Percentiles rank a stretch among this genome's conserved stretches.
Conservation (phyloP, 2,113 vertebrate species). For the Grantiella picta region DNA sequence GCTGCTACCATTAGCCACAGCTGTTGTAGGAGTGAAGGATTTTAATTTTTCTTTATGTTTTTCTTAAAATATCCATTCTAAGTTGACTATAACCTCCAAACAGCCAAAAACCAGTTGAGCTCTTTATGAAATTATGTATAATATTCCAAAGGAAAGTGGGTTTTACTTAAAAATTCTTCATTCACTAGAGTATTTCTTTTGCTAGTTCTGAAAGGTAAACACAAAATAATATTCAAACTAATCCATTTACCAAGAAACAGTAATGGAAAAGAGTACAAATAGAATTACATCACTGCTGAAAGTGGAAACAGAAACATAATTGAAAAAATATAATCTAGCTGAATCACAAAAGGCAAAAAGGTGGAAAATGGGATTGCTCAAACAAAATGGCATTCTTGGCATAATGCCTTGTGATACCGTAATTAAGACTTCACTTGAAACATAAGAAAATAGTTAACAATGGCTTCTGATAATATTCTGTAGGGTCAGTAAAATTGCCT, state of each 20-base stretch:
- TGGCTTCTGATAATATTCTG: background rate
- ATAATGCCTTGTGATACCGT: background rate
- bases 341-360: background rate
- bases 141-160: background rate
- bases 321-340: background rate
- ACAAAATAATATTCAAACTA: background rate
- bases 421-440: background rate
- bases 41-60: background rate
- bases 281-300: background rate
- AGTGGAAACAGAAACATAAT: conserved; percentile 2
- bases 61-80: background rate
- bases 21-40: background rate
- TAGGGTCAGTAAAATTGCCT: background rate
- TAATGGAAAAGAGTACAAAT: background rate
- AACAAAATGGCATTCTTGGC: background rate
- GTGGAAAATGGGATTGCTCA: background rate
- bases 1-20: background rate
- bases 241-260: background rate
- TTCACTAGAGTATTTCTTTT: background rate
- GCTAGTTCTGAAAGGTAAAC: background rate
- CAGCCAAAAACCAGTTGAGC: background rate
- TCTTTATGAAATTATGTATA: background rate
- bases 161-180: background rate
- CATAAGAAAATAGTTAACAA: background rate
- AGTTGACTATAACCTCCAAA: background rate